These are phyloP conservation scores for Acridotheres tristis DNA, from an alignment of 2,797 vertebrate species.

Conservation along the genomic window DNA sequence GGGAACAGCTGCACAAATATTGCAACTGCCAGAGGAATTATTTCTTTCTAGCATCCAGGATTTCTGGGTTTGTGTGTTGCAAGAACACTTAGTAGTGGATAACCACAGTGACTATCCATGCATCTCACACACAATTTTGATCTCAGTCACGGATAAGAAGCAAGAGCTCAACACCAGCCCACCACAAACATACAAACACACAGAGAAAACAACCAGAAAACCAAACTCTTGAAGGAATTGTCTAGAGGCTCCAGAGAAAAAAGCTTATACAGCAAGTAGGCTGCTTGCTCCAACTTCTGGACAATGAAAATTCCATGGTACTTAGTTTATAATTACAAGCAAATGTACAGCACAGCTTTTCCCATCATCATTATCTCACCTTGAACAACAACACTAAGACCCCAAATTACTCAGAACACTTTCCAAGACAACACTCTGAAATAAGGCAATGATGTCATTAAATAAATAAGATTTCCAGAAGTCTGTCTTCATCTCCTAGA, in stretches of 20 bases:
- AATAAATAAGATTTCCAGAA: background rate
- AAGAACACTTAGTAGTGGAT: conserved; percentile 1
- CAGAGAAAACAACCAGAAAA: background rate
- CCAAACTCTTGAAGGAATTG: background rate
- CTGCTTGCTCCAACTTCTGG: background rate
- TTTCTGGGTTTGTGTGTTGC: conserved; percentile 2
- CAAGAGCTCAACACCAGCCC: background rate
- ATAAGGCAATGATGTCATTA: background rate
- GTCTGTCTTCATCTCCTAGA: background rate
- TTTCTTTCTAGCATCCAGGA: conserved; percentile 4
- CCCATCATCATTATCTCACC: background rate
- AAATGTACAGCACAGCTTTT: background rate
- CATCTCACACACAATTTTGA: background rate
- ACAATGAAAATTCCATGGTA: background rate
- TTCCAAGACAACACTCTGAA: background rate
- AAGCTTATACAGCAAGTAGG: background rate
- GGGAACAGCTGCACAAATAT: conserved; percentile 64
- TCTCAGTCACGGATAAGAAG: background rate
- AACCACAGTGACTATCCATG: background rate
- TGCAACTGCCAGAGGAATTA: background rate
- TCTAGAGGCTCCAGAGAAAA: background rate
- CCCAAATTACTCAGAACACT: background rate
- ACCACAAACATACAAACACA: background rate
- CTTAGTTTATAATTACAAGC: background rate
- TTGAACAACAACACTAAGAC: background rate